Percentiles rank a stretch among this genome's conserved stretches.
These are phyloP conservation scores for Muschampia plurimacula DNA, from an alignment of 2,888 invertebrate genomes.

Conservation along the genomic window DNA sequence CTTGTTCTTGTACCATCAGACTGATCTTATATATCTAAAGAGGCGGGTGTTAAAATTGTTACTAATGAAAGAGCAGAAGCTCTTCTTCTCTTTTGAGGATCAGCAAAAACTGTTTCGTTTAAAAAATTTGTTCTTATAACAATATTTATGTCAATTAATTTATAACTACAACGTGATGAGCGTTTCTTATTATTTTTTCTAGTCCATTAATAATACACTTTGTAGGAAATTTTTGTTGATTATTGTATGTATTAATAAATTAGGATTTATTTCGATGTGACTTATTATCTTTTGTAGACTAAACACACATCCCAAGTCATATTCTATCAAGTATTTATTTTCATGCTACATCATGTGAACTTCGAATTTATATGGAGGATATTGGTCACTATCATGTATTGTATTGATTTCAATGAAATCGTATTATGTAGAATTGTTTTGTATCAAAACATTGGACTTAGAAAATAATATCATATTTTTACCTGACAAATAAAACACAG, in stretches of 20 bases:
- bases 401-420: constrained; percentile 74
- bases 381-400: constrained; percentile 7
- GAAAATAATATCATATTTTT: constrained; percentile 25
- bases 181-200: not conserved
- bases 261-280: not conserved
- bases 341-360: not conserved
- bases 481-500: constrained; percentile 30
- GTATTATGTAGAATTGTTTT: constrained; percentile 61
- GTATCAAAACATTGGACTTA: constrained; percentile 69
- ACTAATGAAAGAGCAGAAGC: not conserved
- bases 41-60: not conserved
- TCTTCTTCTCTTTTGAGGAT: not conserved
- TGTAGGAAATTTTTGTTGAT: not conserved
- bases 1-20: not conserved
- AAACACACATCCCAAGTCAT: not conserved
- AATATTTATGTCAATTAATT: not conserved
- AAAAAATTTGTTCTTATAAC: not conserved
- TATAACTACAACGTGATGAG: not conserved
- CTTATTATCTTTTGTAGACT: not conserved
- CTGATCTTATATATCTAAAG: not conserved
- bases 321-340: not conserved
- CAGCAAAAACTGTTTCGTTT: not conserved
- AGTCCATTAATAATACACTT: not conserved
- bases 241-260: not conserved
- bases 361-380: not conserved